phyloP scores from a whole-genome alignment of 2,113 vertebrate species.

The Laticauda colubrina region DNA sequence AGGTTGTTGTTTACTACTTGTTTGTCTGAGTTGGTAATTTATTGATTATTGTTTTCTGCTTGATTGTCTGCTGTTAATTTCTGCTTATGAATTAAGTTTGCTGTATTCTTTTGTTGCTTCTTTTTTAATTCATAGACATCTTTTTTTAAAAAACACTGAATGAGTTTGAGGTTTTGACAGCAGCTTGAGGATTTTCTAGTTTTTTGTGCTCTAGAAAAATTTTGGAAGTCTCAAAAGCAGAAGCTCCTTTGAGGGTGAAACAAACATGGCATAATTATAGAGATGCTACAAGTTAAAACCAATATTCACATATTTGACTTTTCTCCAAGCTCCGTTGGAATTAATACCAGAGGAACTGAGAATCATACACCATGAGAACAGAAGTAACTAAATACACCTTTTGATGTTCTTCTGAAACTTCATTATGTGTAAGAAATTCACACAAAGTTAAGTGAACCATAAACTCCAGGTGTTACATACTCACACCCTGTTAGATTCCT shows the following conservation, averaged over 20 bases:
- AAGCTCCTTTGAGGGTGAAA: neutral
- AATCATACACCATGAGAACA: neutral
- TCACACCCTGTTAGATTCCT: neutral
- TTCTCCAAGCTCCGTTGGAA: neutral
- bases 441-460: neutral
- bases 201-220: neutral
- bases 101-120: neutral
- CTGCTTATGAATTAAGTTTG: neutral
- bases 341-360: neutral
- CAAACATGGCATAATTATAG: neutral
- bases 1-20: neutral
- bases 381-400: neutral
- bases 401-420: neutral
- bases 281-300: neutral
- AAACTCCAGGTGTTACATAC: neutral
- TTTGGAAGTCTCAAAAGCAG: neutral
- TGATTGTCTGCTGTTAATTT: neutral
- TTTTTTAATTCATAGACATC: neutral
- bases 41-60: neutral
- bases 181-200: neutral
- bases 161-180: neutral
- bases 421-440: neutral
- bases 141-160: neutral
- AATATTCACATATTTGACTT: neutral
- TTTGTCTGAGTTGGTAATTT: neutral